Conservation (phyloP, 2,113 vertebrate species). For the Todiramphus saurophagus region DNA sequence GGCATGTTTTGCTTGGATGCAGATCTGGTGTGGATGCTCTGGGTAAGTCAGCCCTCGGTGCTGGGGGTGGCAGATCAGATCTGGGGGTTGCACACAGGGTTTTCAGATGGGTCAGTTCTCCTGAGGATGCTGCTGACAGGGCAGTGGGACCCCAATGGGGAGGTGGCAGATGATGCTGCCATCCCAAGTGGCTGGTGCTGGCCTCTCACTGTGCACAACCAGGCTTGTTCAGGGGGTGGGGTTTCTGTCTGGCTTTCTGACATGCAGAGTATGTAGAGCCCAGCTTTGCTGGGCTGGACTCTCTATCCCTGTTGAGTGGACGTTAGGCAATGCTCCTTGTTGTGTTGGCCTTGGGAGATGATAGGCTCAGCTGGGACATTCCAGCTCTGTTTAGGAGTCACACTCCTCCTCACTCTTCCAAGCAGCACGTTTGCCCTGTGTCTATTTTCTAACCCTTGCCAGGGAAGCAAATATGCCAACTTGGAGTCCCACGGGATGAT, state of each 20-base stretch:
- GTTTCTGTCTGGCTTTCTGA: background rate
- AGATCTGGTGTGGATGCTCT: background rate
- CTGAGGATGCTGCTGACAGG: background rate
- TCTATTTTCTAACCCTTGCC: background rate
- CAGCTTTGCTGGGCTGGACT: background rate
- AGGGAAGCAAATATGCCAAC: background rate
- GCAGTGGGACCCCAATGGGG: rapidly evolving
- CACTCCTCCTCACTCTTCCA: background rate
- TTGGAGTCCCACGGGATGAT: background rate
- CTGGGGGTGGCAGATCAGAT: background rate
- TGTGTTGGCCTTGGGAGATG: background rate
- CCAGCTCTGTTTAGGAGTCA: background rate
- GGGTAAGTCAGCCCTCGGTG: background rate
- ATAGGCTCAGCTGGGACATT: background rate
- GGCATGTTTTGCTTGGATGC: rapidly evolving
- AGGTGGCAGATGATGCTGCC: background rate
- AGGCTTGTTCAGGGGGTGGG: background rate
- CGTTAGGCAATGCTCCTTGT: rapidly evolving
- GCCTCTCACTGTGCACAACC: background rate
- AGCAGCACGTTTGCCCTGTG: background rate
- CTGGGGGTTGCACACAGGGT: background rate
- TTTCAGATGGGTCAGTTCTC: background rate
- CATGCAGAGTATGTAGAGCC: background rate
- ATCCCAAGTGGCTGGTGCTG: background rate
- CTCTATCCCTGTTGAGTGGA: background rate